phyloP scores from a whole-genome alignment of 2,888 invertebrate genomes.

The Calephelis perditalis region DNA sequence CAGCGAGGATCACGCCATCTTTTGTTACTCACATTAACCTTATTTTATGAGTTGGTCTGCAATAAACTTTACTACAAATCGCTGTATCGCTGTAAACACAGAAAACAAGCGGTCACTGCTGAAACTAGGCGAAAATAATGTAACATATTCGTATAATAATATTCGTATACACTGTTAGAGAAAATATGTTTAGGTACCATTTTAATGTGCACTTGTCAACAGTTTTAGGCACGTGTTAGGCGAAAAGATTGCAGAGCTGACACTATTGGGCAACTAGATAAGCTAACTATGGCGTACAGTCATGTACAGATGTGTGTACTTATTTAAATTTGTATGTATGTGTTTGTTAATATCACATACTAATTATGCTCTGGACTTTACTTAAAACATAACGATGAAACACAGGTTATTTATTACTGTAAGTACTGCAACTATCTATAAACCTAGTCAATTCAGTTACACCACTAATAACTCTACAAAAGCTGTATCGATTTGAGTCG shows the following conservation, averaged over 20 bases:
- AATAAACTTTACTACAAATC: neutral
- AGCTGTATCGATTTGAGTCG: no score
- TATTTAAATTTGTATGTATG: neutral
- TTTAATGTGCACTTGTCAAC: neutral
- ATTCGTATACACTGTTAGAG: neutral
- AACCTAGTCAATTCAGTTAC: no score
- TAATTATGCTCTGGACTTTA: no score
- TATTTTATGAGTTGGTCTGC: neutral
- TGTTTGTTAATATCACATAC: no score
- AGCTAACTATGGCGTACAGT: neutral
- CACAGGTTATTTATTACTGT: no score
- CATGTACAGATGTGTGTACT: neutral
- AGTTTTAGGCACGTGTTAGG: slow-evolving; percentile 1
- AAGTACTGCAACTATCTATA: no score
- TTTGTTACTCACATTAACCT: neutral
- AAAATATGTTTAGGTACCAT: neutral
- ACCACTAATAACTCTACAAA: no score
- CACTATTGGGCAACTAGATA: slow-evolving; percentile 4
- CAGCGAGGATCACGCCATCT: neutral
- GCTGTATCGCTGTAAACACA: neutral
- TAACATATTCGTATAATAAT: neutral
- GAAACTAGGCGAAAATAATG: neutral
- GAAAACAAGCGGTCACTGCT: neutral
- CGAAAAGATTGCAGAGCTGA: neutral
- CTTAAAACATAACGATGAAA: no score